phyloP scores from a whole-genome alignment of 2,113 vertebrate species.

The Anser brachyrhynchus region DNA sequence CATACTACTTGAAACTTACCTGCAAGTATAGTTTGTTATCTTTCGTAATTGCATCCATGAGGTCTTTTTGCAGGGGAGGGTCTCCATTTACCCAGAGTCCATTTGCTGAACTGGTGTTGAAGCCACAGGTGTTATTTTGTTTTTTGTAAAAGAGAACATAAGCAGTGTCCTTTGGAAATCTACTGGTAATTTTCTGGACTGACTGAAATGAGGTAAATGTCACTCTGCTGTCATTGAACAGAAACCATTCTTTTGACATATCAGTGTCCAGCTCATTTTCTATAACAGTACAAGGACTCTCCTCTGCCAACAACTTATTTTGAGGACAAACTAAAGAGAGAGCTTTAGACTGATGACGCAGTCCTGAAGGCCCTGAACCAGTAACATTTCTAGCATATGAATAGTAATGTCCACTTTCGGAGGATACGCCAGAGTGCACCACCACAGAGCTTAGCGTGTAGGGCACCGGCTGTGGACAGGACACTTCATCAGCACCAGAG shows the following conservation, averaged over 20 bases:
- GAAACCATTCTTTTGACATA: conserved; percentile 90
- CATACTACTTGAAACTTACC: conserved; percentile 75
- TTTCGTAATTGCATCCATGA: conserved; percentile 97
- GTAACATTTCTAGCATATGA: conserved; percentile 90
- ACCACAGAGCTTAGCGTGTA: conserved; percentile 94
- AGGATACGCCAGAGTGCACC: conserved; percentile 97
- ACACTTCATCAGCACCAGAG: conserved; percentile 85
- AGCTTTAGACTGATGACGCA: conserved; percentile 71
- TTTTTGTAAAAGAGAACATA: conserved; percentile 97
- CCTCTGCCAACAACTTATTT: conserved; percentile 63
- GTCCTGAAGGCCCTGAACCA: conserved; percentile 75
- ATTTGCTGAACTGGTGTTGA: conserved; percentile 67
- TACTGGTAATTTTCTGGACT: conserved; percentile 94
- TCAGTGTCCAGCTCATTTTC: conserved; percentile 78
- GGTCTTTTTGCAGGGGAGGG: conserved; percentile 95
- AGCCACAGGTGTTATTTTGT: conserved; percentile 76
- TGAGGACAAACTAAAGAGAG: conserved; percentile 72
- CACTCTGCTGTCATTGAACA: conserved; percentile 98
- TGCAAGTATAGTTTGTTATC: conserved; percentile 98
- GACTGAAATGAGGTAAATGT: conserved; percentile 96
- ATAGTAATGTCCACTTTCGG: conserved; percentile 98
- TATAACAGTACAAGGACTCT: conserved; percentile 56
- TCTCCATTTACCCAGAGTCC: conserved; percentile 86
- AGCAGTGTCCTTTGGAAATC: conserved; percentile 98
- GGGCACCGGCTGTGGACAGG: conserved; percentile 77